Conservation (phyloP, 2,797 vertebrate species). For the Mus minutoides region DNA sequence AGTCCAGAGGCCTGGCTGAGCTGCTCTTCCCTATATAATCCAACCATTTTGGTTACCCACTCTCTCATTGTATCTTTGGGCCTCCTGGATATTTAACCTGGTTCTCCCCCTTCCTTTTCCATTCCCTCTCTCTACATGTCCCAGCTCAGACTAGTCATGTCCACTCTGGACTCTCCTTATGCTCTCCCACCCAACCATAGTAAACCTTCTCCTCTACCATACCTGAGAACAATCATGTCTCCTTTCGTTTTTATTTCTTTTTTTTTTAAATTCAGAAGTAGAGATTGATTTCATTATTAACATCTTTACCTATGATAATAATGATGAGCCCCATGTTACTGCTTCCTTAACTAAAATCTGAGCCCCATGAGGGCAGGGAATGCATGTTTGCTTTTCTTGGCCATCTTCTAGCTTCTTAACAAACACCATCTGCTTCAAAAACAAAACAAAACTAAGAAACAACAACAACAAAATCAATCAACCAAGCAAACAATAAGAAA, state of each 20-base stretch:
- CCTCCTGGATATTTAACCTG: not conserved
- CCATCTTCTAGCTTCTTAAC: slow-evolving; percentile 32
- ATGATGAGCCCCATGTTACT: not conserved
- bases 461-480: not conserved
- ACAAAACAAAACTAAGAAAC: not conserved
- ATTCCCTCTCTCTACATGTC: not conserved
- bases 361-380: not conserved
- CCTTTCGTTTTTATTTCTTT: not conserved
- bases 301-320: slow-evolving; percentile 3
- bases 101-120: not conserved
- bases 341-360: slow-evolving; percentile 5
- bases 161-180: not conserved
- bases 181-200: not conserved
- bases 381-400: not conserved
- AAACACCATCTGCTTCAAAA: not conserved
- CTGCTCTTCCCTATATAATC: not conserved
- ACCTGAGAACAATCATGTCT: not conserved
- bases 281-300: slow-evolving; percentile 24
- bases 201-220: not conserved
- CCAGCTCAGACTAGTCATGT: not conserved
- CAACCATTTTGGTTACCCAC: not conserved
- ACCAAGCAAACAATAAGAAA: not conserved
- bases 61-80: not conserved
- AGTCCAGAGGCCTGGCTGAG: not conserved
- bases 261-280: not conserved